Percentiles rank a stretch among this genome's conserved stretches.
phyloP scores from a whole-genome alignment of 2,888 invertebrate species.

The Lottia scabra region DNA sequence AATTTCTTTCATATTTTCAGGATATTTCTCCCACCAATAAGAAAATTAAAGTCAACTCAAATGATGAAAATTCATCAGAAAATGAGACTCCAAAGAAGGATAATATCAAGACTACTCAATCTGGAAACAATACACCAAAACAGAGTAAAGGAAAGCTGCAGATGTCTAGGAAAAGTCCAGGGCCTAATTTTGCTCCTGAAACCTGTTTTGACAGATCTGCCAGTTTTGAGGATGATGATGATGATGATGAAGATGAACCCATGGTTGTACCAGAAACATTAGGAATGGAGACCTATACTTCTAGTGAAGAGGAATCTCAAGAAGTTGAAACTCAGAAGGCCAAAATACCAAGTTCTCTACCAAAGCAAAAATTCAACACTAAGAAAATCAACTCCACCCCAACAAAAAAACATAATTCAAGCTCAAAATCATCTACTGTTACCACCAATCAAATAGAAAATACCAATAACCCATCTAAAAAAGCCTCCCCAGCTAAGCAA shows the following conservation, averaged over 20 bases:
- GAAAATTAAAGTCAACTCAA: neutral
- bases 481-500: no score
- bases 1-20: neutral
- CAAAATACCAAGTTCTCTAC: no score
- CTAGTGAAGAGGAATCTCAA: neutral
- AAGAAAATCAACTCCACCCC: no score
- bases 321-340: no score
- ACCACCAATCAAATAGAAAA: no score
- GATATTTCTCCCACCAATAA: neutral
- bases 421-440: no score
- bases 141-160: constrained; percentile 32
- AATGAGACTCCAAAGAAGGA: neutral
- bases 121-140: neutral
- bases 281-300: neutral
- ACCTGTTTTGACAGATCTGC: neutral
- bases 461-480: no score
- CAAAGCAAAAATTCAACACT: no score
- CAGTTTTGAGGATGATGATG: neutral
- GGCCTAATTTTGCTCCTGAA: neutral
- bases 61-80: neutral
- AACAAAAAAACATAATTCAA: no score
- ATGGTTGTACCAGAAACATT: constrained; percentile 16
- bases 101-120: neutral
- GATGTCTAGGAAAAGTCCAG: constrained; percentile 23
- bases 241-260: constrained; percentile 6